Conservation (phyloP, 2,888 invertebrate species). For the Blomia tropicalis region DNA sequence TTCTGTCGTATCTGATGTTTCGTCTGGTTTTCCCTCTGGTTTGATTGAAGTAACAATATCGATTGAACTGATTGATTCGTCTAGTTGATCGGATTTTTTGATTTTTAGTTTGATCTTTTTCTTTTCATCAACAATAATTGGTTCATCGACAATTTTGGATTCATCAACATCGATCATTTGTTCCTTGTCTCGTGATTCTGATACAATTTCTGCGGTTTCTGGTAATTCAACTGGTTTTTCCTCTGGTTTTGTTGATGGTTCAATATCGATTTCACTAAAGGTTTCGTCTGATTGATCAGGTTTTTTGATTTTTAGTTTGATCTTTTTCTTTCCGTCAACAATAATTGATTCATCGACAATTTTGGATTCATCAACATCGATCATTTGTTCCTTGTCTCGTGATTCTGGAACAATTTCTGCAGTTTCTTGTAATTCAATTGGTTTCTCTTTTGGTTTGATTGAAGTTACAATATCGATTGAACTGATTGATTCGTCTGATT, state of each 20-base stretch:
- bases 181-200: neutral
- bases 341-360: slow-evolving; percentile 13
- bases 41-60: neutral
- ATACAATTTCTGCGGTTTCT: neutral
- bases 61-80: neutral
- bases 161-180: neutral
- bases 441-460: neutral
- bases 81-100: neutral
- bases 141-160: neutral
- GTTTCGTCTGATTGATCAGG: neutral
- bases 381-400: slow-evolving; percentile 14
- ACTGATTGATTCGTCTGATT: neutral
- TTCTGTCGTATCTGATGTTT: neutral
- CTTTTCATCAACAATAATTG: neutral
- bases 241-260: neutral
- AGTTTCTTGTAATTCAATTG: neutral
- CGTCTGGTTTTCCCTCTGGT: neutral
- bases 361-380: neutral
- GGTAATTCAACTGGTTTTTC: neutral
- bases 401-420: neutral
- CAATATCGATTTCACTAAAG: neutral
- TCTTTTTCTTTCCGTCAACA: neutral
- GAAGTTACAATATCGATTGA: too few species aligned
- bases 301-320: neutral
- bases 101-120: neutral